phyloP scores from a whole-genome alignment of 2,113 vertebrate species.

The Otus sunia region DNA sequence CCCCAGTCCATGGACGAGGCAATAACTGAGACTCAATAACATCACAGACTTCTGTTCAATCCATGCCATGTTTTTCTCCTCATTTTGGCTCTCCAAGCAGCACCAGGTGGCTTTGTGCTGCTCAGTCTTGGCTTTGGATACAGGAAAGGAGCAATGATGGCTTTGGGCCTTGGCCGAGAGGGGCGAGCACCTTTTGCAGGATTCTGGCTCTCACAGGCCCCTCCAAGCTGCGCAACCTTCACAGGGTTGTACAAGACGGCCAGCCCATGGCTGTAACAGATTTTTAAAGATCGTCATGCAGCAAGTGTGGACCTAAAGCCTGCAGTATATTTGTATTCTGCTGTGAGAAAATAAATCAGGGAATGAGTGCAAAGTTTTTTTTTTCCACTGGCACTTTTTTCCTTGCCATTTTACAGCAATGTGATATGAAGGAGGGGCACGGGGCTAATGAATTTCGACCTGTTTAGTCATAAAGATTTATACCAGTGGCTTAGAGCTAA shows the following conservation, averaged over 20 bases:
- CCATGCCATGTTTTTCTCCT: not conserved
- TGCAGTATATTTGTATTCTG: not conserved
- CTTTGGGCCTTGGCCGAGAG: not conserved
- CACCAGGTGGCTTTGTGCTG: not conserved
- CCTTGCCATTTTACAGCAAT: not conserved
- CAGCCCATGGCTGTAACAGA: not conserved
- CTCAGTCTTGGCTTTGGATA: not conserved
- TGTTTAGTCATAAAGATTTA: constrained; percentile 57
- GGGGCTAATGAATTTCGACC: constrained; percentile 37
- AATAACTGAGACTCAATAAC: not conserved
- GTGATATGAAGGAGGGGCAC: not conserved
- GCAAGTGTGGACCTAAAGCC: not conserved
- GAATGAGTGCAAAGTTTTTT: not conserved
- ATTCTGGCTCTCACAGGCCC: not conserved
- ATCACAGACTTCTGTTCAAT: not conserved
- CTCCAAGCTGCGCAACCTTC: not conserved
- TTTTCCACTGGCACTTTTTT: not conserved
- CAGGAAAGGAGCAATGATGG: not conserved
- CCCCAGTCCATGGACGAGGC: not conserved
- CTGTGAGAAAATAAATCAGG: not conserved
- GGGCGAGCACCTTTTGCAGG: not conserved
- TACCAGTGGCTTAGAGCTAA: not conserved
- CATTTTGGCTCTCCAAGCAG: constrained; percentile 4
- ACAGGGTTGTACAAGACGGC: not conserved
- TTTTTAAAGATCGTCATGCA: not conserved